Conservation (phyloP, 1,140 invertebrate species). For the Bemisia tabaci region DNA sequence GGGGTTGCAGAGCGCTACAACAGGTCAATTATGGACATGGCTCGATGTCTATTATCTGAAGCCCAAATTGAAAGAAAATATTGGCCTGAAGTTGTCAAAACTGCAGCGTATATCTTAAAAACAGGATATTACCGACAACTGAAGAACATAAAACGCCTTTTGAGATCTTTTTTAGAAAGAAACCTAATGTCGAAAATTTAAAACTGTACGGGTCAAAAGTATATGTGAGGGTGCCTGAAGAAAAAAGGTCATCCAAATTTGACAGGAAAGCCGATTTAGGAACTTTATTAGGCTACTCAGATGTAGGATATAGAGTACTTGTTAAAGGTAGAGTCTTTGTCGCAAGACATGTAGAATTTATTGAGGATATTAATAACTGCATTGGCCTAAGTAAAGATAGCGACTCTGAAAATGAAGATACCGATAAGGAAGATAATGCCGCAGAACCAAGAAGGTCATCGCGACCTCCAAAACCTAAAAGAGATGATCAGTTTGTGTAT, state of each 20-base stretch:
- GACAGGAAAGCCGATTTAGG: not conserved
- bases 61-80: not conserved
- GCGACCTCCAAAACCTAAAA: not conserved
- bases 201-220: not conserved
- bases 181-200: slow-evolving; percentile 22
- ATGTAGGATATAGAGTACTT: slow-evolving; percentile 17
- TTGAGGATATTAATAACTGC: slow-evolving; percentile 19
- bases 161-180: slow-evolving; percentile 28
- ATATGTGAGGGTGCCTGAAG: not conserved
- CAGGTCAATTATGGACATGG: slow-evolving; percentile 28
- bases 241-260: not conserved
- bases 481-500: slow-evolving; percentile 1
- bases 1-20: slow-evolving; percentile 31
- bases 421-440: not conserved
- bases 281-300: slow-evolving; percentile 17
- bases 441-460: not conserved
- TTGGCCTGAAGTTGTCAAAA: not conserved
- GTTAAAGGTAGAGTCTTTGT: slow-evolving; percentile 18
- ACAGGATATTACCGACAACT: slow-evolving; percentile 27
- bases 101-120: slow-evolving; percentile 25
- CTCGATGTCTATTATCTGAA: slow-evolving; percentile 23
- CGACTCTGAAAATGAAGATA: not conserved
- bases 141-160: slow-evolving; percentile 28
- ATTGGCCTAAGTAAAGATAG: slow-evolving; percentile 10
- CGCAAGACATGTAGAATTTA: slow-evolving; percentile 19